These are phyloP conservation scores for Metacarcinus magister DNA, from an alignment of 2,888 invertebrate genomes.

Conservation along the genomic window DNA sequence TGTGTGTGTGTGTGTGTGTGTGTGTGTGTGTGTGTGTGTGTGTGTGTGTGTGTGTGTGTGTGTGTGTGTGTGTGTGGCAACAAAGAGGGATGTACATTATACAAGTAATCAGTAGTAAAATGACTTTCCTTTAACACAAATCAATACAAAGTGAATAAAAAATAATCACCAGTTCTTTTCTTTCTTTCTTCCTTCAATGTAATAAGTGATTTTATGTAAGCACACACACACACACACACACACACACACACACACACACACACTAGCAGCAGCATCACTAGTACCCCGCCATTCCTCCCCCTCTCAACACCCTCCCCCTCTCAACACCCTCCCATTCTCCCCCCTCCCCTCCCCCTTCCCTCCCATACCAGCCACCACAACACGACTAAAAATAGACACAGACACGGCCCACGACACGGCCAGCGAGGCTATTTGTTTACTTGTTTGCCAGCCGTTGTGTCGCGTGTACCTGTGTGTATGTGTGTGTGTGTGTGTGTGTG, in stretches of 20 bases:
- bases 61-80: background rate
- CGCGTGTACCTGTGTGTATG: conserved; percentile 4
- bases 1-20: background rate
- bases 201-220: background rate
- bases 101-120: background rate
- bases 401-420: conserved; percentile 13
- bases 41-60: background rate
- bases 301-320: background rate
- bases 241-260: background rate
- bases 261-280: background rate
- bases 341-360: background rate
- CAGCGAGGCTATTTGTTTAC: background rate
- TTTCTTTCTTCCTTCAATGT: background rate
- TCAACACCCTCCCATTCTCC: background rate
- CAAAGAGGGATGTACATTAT: background rate
- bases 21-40: too few relatives aligned
- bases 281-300: background rate
- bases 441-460: conserved; percentile 10
- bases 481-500: conserved; percentile 44
- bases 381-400: background rate
- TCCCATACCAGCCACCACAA: background rate
- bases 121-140: too few relatives aligned
- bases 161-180: background rate
- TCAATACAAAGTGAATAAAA: background rate
- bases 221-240: background rate